Base-by-base conservation (phyloP, 2,888 invertebrate genomes). In the Alentia gelatinosa region DNA sequence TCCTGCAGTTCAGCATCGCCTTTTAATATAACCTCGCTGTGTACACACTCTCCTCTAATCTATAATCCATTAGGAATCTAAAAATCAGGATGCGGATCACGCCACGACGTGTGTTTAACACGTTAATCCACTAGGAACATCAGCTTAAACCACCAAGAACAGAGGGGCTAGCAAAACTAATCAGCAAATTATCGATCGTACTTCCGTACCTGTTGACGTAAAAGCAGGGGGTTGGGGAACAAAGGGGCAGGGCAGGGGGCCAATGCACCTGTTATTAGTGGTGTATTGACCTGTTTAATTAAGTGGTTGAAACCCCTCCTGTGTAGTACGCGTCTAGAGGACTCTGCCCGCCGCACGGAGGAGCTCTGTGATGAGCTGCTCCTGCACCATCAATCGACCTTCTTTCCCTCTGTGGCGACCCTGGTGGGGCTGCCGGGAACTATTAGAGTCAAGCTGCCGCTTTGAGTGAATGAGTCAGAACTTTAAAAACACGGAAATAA, bases 251-350 rank as follows among this genome's bases (percentile, higher is more conserved):
- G 40, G 15, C 86, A 86, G 30, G 86, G n/a, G 86, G 30, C 86
- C 42, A 30, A 47, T 30, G 30, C 42, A 86, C 86, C 50, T 86
- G 86, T 86, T 47, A 35, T 86, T 47, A 47, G 42, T 30, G 15
- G 12, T 12, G 23, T 86, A 47, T 86, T 47, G 86, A 47, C 50
- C 33, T 42, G 50, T 33, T 42, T 86, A 86, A 86, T 47, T 42
- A 86, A 86, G 86, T 86, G 86, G 47, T 42, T 42, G 33, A 42
- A 86, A 35, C 86, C 86, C 35, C 86, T 47, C 26, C 86, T 86
- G 42, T 86, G 86, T 86, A 47, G 42, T 47, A 86, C n/a, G 33
- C n/a, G 5, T 19, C 4, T 47, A 47, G 47, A 42, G 86, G 42
- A 39, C 37, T 37, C 9, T 5, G 30, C 30, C 68, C 12, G 68